Evolutionary conservation across 1,140 invertebrate genomes (phyloP).

Genomic region (Magallana gigas): DNA sequence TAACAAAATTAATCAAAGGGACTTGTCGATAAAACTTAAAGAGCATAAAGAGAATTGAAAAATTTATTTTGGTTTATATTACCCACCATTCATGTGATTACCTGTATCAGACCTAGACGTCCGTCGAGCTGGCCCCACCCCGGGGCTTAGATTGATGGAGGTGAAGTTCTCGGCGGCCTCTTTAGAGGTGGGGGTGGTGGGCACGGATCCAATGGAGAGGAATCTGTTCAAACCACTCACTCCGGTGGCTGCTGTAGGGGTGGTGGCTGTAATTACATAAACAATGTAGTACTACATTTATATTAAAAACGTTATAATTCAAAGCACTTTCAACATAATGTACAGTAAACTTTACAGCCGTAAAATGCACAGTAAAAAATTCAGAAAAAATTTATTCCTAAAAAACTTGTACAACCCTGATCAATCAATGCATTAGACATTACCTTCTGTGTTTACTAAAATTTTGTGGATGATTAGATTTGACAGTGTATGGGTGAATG

Average conservation of each 20-base stretch:
- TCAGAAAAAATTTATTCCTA: no score
- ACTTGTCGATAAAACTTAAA: no score
- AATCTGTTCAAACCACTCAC: conserved; percentile 73
- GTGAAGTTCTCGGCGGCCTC: conserved; percentile 82
- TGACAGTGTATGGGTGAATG: no score
- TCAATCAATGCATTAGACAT: no score
- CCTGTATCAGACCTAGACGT: conserved; percentile 62
- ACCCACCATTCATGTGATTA: background rate
- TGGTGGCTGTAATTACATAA: conserved; percentile 51
- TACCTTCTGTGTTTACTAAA: no score
- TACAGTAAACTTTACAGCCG: background rate
- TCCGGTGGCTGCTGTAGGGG: conserved; percentile 64
- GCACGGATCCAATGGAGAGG: conserved; percentile 59
- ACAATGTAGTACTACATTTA: background rate
- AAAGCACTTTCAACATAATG: background rate
- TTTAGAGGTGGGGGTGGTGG: conserved; percentile 43
- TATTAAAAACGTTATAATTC: background rate
- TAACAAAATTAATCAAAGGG: no score
- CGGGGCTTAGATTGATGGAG: conserved; percentile 84
- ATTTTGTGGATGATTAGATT: no score
- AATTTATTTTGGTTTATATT: background rate
- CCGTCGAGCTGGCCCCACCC: conserved; percentile 69
- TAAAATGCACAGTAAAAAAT: no score
- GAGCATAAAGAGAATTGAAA: no score
- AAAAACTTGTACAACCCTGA: no score